phyloP scores from a whole-genome alignment of 2,888 invertebrate species.

The Pterostichus niger region DNA sequence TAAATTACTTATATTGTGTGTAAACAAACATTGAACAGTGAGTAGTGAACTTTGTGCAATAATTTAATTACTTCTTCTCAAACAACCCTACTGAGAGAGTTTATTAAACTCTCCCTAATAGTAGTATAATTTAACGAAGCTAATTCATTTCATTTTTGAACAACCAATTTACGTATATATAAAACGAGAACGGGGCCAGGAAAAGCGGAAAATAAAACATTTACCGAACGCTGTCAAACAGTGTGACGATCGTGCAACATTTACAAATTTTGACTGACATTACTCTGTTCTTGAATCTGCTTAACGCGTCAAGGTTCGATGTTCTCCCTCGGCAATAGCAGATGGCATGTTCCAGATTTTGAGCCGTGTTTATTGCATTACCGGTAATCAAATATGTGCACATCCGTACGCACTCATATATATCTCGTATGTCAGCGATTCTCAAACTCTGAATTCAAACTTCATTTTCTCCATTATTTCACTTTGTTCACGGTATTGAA shows the following conservation, averaged over 20 bases:
- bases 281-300: conserved; percentile 2
- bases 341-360: conserved; percentile 8
- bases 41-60: conserved; percentile 28
- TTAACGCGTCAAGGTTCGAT: neutral
- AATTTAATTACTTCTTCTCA: conserved; percentile 26
- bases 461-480: neutral
- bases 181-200: neutral
- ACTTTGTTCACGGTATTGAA: too few relatives aligned
- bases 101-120: conserved; percentile 21
- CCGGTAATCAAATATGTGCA: conserved; percentile 45
- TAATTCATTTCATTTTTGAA: conserved; percentile 22
- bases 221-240: conserved; percentile 40
- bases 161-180: neutral
- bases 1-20: conserved; percentile 45
- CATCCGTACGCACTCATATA: conserved; percentile 40
- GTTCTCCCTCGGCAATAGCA: neutral
- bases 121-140: conserved; percentile 16
- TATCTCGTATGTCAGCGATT: conserved; percentile 6
- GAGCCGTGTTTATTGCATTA: conserved; percentile 45
- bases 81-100: conserved; percentile 18
- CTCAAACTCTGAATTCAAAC: neutral
- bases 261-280: conserved; percentile 50
- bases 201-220: conserved; percentile 22
- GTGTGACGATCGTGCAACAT: conserved; percentile 10
- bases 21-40: conserved; percentile 44